Base-by-base conservation (phyloP, 2,113 vertebrate genomes). In the Tringa solitaria region DNA sequence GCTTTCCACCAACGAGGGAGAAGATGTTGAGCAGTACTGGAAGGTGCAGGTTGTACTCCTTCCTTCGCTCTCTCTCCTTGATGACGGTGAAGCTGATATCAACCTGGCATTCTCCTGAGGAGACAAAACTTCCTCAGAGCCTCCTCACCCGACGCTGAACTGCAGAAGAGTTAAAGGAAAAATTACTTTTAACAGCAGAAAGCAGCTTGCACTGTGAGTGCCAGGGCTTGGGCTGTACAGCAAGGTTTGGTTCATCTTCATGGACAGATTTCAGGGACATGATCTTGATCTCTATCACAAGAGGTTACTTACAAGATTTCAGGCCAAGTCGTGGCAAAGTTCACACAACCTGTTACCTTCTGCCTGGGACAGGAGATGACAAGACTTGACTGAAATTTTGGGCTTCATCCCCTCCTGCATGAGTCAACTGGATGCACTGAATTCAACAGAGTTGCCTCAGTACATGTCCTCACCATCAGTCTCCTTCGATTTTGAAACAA, bases 401-500 rank as follows among this genome's bases (percentile, higher is more conserved):
- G 51, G 19, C 43, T 89, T 76, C 61, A 63, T 43, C 63, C 35
- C 22, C 22, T 80, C 41, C 61, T 39, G 57, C 35, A 8, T 7
- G 13, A 84, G 35, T 21, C 35, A 91, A 22, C 27, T 64, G 51
- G 45, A 77, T 6, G 5, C 26, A 33, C 12, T n/a, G 37, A 84
- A 80, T 75, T 95, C 84, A 76, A 59, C 61, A 39, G 54, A 57
- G 28, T 13, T 64, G 28, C 48, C 51, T 68, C 45, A 81, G 48
- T 69, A 48, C 6, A 56, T 69, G 59, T 88, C 65, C 60, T 92
- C 39, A 60, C n/a, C 39, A 76, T 22, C n/a, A 43, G 56, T 24
- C 53, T 84, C 43, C 56, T 77, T 45, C 60, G 43, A 26, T 89
- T 94, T 61, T 64, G 41, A 92, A 95, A 93, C 50, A 60, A 72